These are phyloP conservation scores for Steinernema feltiae DNA, from an alignment of 1,140 invertebrate genomes.

Conservation along the genomic window DNA sequence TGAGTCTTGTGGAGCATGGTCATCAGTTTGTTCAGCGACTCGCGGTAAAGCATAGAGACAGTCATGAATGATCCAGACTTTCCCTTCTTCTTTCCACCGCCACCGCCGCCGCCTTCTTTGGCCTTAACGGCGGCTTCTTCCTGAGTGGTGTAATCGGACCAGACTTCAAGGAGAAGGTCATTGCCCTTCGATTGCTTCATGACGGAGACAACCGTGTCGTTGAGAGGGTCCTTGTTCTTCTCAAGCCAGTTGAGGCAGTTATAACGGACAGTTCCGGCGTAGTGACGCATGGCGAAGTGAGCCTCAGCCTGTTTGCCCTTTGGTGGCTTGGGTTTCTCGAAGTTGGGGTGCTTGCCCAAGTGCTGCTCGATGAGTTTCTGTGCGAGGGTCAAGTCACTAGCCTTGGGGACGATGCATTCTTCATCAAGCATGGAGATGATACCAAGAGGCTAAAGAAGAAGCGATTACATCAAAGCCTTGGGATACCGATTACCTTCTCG, in stretches of 20 bases:
- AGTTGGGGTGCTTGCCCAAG: slow-evolving; percentile 88
- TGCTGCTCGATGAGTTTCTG: too few relatives aligned
- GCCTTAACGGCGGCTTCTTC: slow-evolving; percentile 53
- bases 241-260: slow-evolving; percentile 97
- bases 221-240: slow-evolving; percentile 99
- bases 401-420: too few relatives aligned
- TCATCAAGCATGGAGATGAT: too few relatives aligned
- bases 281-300: slow-evolving; percentile 96
- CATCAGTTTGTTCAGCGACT: too few relatives aligned
- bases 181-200: slow-evolving; percentile 62
- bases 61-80: too few relatives aligned
- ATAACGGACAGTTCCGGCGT: slow-evolving; percentile 93
- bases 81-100: slow-evolving; percentile 57
- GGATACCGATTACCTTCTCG: slow-evolving; percentile 95
- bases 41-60: too few relatives aligned
- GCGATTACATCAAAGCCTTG: slow-evolving; percentile 66
- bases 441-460: too few relatives aligned
- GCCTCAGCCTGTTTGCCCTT: slow-evolving; percentile 66
- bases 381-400: too few relatives aligned
- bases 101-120: slow-evolving; percentile 48
- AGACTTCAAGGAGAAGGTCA: slow-evolving; percentile 46
- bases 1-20: too few relatives aligned
- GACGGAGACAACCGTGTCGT: too few relatives aligned
- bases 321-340: too few relatives aligned
- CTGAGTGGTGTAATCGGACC: slow-evolving; percentile 56